Percentiles rank a stretch among this genome's conserved stretches.
phyloP scores from a whole-genome alignment of 2,888 invertebrate species.

The Eristalis arbustorum region DNA sequence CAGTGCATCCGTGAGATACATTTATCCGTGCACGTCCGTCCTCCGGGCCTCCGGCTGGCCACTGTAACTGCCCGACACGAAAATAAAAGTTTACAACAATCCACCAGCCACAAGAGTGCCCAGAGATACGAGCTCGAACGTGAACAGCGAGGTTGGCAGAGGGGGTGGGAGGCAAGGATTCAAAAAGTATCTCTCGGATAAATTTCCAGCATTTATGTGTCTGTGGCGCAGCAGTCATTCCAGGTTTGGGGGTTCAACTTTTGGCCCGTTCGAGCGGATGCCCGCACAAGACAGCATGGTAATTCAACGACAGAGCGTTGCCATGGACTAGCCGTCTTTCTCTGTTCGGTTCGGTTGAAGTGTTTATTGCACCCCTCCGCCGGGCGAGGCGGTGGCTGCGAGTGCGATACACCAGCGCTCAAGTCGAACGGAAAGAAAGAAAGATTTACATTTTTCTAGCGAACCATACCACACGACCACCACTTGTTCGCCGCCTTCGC shows the following conservation, averaged over 20 bases:
- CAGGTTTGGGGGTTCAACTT: constrained; percentile 59
- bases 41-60: neutral
- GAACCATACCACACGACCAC: neutral
- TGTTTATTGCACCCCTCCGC: constrained; percentile 55
- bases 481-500: constrained; percentile 58
- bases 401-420: constrained; percentile 5
- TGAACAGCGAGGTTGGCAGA: too few species aligned
- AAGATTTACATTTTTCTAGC: neutral
- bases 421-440: constrained; percentile 39
- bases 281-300: constrained; percentile 63
- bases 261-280: constrained; percentile 56
- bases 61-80: constrained; percentile 26
- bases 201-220: constrained; percentile 57
- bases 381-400: constrained; percentile 6
- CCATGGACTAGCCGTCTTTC: neutral
- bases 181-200: constrained; percentile 40
- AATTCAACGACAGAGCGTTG: constrained; percentile 28
- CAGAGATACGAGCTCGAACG: constrained; percentile 8
- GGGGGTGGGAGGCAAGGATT: neutral
- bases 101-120: neutral
- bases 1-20: constrained; percentile 24
- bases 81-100: constrained; percentile 1
- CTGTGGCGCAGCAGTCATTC: constrained; percentile 24
- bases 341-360: constrained; percentile 35
- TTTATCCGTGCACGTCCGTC: constrained; percentile 36